Evolutionary conservation across 1,140 invertebrate genomes (phyloP), one percentile per base, ranked within the genome.

Genomic region (Pachypeltis micranthus): DNA sequence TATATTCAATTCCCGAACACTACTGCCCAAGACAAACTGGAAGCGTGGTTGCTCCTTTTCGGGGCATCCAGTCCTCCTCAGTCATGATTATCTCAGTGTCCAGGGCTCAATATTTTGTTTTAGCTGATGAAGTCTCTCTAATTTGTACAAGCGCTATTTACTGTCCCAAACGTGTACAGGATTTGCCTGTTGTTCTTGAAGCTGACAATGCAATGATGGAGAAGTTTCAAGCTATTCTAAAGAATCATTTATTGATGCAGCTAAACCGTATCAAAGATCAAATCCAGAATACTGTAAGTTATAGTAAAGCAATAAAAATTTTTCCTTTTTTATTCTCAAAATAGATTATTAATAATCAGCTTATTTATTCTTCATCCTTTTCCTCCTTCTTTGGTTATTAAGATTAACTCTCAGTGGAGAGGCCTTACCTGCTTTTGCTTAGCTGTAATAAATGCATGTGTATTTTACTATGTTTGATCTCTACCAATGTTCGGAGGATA

Each of bases 161-260:
- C n/a, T n/a, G n/a, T n/a, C n/a, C n/a, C n/a, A n/a, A n/a, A n/a
- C n/a, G n/a, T n/a, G n/a, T 39, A 51, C 47, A 51, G 47, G 47
- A 51, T 10, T 14, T 21, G n/a, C 57, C 57, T 23, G n/a, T 19
- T 31, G 54, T 65, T n/a, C 28, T 65, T 12, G 24, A 34, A 12
- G 29, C 58, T 12, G 64, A 65, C 16, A 61, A 56, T 39, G 47
- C 59, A 2, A 56, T 65, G 25, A 55, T 65, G 25, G 29, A 24
- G n/a, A 61, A 54, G 51, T 65, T 65, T 51, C 64, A 65, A 47
- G 29, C 16, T 12, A 39, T 60, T 39, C 28, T 65, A 16, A 60
- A 51, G 25, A 27, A 60, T 24, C 64, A 65, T 58, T 55, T 65
- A 25, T 16, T 65, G 2, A n/a, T 47, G 1, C 64, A 65, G 44